These are phyloP conservation scores for Trematocara stigmaticum DNA, from an alignment of 2,113 vertebrate genomes.

Conservation along the genomic window DNA sequence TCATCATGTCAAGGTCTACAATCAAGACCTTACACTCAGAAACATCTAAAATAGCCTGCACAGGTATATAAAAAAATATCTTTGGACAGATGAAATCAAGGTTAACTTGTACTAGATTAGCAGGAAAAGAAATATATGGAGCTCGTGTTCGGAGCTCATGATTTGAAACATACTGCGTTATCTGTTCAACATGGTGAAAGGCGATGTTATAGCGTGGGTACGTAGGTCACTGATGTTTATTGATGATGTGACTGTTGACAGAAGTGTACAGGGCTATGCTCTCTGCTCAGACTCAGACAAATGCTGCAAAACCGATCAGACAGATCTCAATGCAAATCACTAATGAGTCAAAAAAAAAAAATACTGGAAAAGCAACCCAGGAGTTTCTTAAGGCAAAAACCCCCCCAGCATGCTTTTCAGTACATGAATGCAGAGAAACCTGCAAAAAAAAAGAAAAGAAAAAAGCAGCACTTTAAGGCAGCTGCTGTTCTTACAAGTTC, in stretches of 20 bases:
- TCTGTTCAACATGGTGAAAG: not conserved
- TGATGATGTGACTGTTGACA: not conserved
- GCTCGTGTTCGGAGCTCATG: rapidly evolving
- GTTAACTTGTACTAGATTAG: not conserved
- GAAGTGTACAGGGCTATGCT: not conserved
- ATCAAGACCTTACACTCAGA: not conserved
- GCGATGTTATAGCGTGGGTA: not conserved
- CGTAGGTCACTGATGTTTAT: not conserved
- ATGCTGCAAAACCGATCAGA: not conserved
- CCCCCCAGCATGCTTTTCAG: not conserved
- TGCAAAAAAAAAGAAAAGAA: not conserved
- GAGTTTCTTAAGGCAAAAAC: not conserved
- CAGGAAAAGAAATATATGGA: not conserved
- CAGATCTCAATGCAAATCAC: not conserved
- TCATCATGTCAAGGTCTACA: not conserved
- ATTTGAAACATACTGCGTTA: not conserved
- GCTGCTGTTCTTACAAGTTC: not conserved
- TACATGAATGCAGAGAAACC: not conserved
- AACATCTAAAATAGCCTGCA: not conserved
- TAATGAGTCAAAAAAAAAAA: not conserved
- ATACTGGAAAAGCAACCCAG: not conserved
- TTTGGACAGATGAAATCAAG: not conserved
- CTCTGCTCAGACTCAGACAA: not conserved
- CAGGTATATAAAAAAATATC: not conserved
- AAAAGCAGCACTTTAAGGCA: not conserved